Base-by-base conservation (phyloP, 2,797 vertebrate species). In the Cuniculus paca region DNA sequence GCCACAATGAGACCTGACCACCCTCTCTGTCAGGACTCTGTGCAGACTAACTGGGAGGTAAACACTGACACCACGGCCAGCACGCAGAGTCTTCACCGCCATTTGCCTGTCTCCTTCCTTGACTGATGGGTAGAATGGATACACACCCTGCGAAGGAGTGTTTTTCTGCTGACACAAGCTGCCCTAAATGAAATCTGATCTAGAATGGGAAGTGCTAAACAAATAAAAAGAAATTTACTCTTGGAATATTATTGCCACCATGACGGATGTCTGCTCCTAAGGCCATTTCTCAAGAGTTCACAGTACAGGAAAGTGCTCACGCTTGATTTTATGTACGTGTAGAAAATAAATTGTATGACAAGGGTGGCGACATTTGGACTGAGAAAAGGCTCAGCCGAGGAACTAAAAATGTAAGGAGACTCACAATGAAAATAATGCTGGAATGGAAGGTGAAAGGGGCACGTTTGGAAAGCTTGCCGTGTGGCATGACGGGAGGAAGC, bases 331-430 rank as follows among this genome's bases (percentile, higher is more conserved):
- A 93, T 92, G 36, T 94, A 87, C 85, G 87, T 83, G 90, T 85
- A 50, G 95, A 96, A 97, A 97, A 95, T 97, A 97, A 97, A 97
- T 97, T 52, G 96, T 74, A 86, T 97, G 97, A 96, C 97, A 97
- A 95, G 93, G 91, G 96, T 97, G 97, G 97, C 92, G 90, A 97
- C 97, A 97, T 98, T 98, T 98, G 97, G 98, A 98, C 93, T 83
- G 95, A 77, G 91, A 24, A 6, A 98, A 89, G 95, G 68, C 95
- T 96, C 97, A 97, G 97, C 94, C 68, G 96, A 97, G 97, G 97
- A 96, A 28, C 90, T 96, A 97, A 97, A 97, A 96, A 97, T 97
- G 89, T 96, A 90, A 90, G 81, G 92, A 97, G 86, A 72, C 97
- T 88, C 96, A 96, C 84, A 97, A 97, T 97, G 98, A 97, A 95